These are phyloP conservation scores for Xestia c-nigrum DNA, from an alignment of 2,888 invertebrate species.

Conservation along the genomic window DNA sequence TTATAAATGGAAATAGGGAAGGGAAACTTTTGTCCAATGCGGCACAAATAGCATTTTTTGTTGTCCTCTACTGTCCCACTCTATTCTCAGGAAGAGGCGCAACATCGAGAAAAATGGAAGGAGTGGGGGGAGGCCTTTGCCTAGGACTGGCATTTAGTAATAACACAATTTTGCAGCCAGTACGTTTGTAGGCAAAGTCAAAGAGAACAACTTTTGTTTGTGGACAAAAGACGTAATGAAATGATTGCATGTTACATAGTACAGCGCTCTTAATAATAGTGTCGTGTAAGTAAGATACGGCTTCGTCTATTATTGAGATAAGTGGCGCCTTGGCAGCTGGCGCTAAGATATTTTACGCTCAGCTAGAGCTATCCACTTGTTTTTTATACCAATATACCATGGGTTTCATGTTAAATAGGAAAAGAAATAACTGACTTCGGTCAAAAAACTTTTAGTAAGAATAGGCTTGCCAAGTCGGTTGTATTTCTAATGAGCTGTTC, in stretches of 20 bases:
- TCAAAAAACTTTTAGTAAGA: not conserved
- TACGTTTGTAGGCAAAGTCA: not conserved
- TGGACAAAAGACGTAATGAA: slow-evolving; percentile 41
- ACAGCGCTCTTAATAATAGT: slow-evolving; percentile 37
- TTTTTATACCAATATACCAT: not conserved
- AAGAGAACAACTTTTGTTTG: slow-evolving; percentile 31
- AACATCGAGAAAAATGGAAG: too few species aligned
- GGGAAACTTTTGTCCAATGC: not conserved
- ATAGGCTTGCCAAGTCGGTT: not conserved
- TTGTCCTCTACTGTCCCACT: too few species aligned
- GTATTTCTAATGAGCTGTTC: not conserved
- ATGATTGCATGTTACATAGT: slow-evolving; percentile 41
- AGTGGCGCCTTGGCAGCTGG: slow-evolving; percentile 39
- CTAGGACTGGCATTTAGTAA: not conserved
- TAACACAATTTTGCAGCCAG: not conserved
- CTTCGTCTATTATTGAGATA: slow-evolving; percentile 50
- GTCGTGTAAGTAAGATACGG: slow-evolving; percentile 33
- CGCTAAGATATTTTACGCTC: slow-evolving; percentile 19
- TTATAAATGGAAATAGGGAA: not conserved
- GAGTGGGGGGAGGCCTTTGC: too few species aligned
- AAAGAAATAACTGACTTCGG: not conserved
- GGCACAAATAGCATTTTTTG: too few species aligned
- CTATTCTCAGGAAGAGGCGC: too few species aligned
- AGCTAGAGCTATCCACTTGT: not conserved
- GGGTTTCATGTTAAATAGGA: not conserved